Evolutionary conservation across 2,888 invertebrate genomes (phyloP).

Genomic region (Noctua fimbriata): DNA sequence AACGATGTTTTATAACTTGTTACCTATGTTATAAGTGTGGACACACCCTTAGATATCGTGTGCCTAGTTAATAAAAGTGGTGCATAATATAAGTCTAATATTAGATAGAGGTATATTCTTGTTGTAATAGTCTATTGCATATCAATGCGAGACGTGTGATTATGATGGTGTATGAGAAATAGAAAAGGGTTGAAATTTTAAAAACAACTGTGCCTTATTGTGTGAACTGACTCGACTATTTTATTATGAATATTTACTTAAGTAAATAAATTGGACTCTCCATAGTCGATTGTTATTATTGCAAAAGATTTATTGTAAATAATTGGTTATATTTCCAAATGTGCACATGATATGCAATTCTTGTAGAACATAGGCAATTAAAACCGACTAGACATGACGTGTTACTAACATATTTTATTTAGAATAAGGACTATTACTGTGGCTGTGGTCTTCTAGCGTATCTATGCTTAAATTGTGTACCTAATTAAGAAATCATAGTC

Average conservation of each 20-base stretch:
- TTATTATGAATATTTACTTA: conserved; percentile 49
- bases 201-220: conserved; percentile 82
- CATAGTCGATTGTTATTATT: conserved; percentile 60
- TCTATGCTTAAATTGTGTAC: conserved; percentile 65
- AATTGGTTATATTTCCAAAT: conserved; percentile 63
- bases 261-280: conserved; percentile 39
- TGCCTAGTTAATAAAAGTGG: conserved; percentile 74
- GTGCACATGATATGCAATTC: conserved; percentile 53
- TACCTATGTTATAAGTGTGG: too few relatives aligned
- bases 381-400: conserved; percentile 19
- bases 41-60: conserved; percentile 62
- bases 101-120: conserved; percentile 58
- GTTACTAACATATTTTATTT: conserved; percentile 66
- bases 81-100: conserved; percentile 80
- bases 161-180: conserved; percentile 10
- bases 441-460: conserved; percentile 83
- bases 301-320: conserved; percentile 60
- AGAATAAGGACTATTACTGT: conserved; percentile 80
- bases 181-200: conserved; percentile 69
- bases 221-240: conserved; percentile 74
- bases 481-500: conserved; percentile 83
- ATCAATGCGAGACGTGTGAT: conserved; percentile 73
- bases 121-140: conserved; percentile 71
- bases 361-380: conserved; percentile 20
- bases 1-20: too few relatives aligned